Conservation (phyloP, 2,797 vertebrate genomes). For the Enteromius mattozi region DNA sequence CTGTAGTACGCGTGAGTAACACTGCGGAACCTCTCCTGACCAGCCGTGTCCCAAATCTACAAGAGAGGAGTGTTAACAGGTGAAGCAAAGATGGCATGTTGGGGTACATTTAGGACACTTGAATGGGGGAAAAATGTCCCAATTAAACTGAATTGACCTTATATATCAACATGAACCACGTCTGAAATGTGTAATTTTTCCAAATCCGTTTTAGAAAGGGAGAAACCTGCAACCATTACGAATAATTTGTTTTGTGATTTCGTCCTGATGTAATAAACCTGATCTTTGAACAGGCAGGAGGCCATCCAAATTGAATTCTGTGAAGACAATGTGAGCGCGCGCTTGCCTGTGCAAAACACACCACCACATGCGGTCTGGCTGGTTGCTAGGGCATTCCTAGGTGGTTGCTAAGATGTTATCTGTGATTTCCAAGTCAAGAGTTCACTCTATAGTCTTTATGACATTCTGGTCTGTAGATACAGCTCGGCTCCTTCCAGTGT, state of each 20-base stretch:
- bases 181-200: not conserved
- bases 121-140: not conserved
- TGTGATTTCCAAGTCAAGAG: not conserved
- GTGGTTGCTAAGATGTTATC: not conserved
- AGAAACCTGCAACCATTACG: not conserved
- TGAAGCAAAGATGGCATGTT: not conserved
- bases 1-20: constrained; percentile 98
- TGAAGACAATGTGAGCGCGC: not conserved
- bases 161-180: not conserved
- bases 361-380: not conserved
- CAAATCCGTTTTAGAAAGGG: not conserved
- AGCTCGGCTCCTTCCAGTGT: not conserved
- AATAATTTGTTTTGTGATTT: not conserved
- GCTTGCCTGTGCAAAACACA: constrained; percentile 7
- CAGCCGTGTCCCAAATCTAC: constrained; percentile 98
- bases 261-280: constrained; percentile 46
- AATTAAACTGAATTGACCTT: not conserved
- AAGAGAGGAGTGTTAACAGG: constrained; percentile 35
- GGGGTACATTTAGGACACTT: not conserved
- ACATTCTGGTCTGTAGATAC: not conserved
- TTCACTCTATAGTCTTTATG: not conserved
- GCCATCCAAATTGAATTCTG: not conserved
- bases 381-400: not conserved
- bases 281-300: constrained; percentile 47
- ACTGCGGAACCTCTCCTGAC: constrained; percentile 96